Evolutionary conservation across 2,113 vertebrate species (phyloP).

Genomic region (Balaeniceps rex): DNA sequence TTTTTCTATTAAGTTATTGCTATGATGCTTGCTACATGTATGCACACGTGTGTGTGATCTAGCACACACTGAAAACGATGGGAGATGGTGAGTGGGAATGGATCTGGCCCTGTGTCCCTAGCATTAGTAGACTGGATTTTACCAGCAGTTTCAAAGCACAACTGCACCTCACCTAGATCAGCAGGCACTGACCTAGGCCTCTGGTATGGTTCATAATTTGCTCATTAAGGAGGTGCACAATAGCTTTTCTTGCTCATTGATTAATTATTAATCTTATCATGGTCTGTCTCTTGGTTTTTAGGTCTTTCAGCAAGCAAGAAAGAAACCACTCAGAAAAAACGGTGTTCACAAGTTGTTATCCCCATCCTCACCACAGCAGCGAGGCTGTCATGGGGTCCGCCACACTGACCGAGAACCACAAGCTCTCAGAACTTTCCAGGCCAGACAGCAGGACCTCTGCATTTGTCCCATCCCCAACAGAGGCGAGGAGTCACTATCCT

Average conservation of each 20-base stretch:
- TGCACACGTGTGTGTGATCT: background rate
- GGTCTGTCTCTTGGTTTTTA: constrained; percentile 25
- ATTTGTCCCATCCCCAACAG: background rate
- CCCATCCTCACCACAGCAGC: background rate
- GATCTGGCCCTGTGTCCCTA: background rate
- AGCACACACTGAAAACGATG: background rate
- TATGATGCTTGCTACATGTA: background rate
- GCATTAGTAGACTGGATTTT: background rate
- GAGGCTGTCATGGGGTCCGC: background rate
- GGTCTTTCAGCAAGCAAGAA: constrained; percentile 49
- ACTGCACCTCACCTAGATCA: background rate
- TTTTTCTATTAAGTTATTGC: background rate
- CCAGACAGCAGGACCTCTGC: constrained; percentile 42
- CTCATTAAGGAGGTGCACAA: background rate
- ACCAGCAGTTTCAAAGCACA: background rate
- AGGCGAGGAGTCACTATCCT: background rate
- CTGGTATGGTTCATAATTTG: background rate
- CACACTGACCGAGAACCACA: background rate
- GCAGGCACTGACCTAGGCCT: background rate
- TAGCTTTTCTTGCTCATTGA: background rate
- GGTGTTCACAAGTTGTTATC: background rate
- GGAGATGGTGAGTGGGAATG: background rate
- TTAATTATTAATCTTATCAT: background rate
- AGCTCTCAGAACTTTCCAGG: constrained; percentile 20
- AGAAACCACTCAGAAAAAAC: constrained; percentile 46